Evolutionary conservation across 2,113 vertebrate species (phyloP).

Genomic region (Ahaetulla prasina): DNA sequence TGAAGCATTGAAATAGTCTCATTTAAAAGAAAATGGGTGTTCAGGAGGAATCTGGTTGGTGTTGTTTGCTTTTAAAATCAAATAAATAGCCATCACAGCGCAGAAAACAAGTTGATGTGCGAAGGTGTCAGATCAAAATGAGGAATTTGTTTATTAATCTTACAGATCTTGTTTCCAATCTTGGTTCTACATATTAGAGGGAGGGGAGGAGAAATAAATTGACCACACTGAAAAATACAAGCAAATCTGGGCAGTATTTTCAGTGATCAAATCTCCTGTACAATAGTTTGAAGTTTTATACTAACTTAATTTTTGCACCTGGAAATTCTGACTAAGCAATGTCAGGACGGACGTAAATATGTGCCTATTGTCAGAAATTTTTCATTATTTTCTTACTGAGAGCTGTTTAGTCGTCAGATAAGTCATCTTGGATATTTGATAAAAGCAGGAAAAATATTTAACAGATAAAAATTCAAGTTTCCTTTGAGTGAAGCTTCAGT

Average conservation of each 20-base stretch:
- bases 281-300: background rate
- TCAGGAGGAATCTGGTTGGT: background rate
- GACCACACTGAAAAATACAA: background rate
- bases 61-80: background rate
- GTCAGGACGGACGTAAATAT: no score
- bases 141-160: background rate
- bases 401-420: background rate
- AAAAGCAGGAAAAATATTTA: background rate
- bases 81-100: background rate
- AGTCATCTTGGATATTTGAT: background rate
- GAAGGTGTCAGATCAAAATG: background rate
- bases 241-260: background rate
- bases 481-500: background rate
- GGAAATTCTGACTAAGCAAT: background rate
- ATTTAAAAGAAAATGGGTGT: background rate
- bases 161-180: background rate
- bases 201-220: background rate
- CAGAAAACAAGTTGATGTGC: background rate
- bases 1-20: background rate
- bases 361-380: background rate
- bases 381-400: background rate
- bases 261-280: background rate
- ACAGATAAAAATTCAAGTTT: background rate
- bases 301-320: background rate
- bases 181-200: background rate